These are phyloP conservation scores for Erinaceus europaeus DNA, from an alignment of 2,113 vertebrate genomes.

Conservation along the genomic window DNA sequence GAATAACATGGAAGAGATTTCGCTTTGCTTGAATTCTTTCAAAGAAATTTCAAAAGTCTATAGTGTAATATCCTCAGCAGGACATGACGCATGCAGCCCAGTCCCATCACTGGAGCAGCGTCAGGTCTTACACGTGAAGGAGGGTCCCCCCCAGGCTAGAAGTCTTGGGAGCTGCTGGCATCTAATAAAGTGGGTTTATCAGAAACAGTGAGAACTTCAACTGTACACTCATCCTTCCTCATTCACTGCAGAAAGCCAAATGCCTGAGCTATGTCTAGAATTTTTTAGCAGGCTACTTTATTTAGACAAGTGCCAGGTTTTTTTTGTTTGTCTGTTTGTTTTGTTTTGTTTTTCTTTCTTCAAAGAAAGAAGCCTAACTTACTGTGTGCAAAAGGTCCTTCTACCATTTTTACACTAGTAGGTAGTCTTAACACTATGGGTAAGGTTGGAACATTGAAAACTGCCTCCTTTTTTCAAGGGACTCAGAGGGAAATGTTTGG, in stretches of 20 bases:
- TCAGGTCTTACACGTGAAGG: too few species aligned
- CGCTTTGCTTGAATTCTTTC: too few species aligned
- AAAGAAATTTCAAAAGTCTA: too few species aligned
- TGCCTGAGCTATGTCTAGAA: neutral
- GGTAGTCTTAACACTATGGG: neutral
- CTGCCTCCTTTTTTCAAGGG: neutral
- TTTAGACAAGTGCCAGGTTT: neutral
- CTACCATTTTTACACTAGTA: neutral
- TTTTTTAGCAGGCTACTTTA: neutral
- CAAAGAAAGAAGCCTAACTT: neutral
- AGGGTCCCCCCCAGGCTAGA: too few species aligned
- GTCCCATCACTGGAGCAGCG: too few species aligned
- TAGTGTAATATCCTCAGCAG: too few species aligned
- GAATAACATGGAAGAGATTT: too few species aligned
- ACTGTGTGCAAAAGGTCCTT: neutral
- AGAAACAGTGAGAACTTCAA: constrained; percentile 6
- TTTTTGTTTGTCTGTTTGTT: too few species aligned
- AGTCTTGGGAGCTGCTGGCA: too few species aligned
- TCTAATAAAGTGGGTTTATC: neutral
- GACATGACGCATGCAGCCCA: too few species aligned
- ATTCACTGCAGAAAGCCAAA: neutral
- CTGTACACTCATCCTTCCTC: neutral
- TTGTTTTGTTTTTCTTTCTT: neutral
- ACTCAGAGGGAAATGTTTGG: neutral
- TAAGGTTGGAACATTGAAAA: constrained; percentile 13